Evolutionary conservation across 1,140 invertebrate species (phyloP), one percentile per base, ranked within the genome.

Genomic region (Yoshiicerus persimilis): DNA sequence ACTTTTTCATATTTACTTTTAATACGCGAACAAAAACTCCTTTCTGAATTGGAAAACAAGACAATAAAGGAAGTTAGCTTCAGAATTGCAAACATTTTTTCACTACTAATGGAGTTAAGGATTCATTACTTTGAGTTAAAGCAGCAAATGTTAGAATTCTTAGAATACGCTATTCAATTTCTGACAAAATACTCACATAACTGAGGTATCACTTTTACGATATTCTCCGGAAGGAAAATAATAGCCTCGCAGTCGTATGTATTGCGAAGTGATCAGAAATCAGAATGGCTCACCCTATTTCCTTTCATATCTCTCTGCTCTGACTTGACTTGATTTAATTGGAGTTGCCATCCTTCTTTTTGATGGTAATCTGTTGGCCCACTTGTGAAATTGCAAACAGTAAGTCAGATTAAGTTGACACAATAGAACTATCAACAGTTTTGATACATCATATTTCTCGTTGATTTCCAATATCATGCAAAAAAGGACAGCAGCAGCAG

Each of bases 391-490:
- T 83, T 83, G 39, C 27, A 83, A 34, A 39, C 77, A 83, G 27
- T 34, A 27, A 27, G 66, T 16, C 23, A 70, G 66, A 70, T 70
- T 70, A 70, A 70, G 25, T 70, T 27, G 66, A 27, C 34, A 39
- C 25, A 39, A 41, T 16, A 83, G 77, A 27, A 6, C 38, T 23
- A 23, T 32, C 5, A 39, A 83, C 38, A 39, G 34, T 39, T 39
- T 34, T 83, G 10, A 36, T 39, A 32, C 30, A 27, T 70, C 27
- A 70, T 32, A 16, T 16, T 32, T 80, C 32, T 32, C 32, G 10
- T 39, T 32, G 8, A 8, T 41, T 39, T 83, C 83, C 83, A 84
- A 84, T 84, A 84, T 56, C 47, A 84, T 84, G 83, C 83, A 84
- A 84, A 84, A 47, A 23, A 20, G 20, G 36, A 41, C 20, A 25